Evolutionary conservation across 2,797 vertebrate species (phyloP), one percentile per base, ranked within the genome.

Genomic region (Chromobotia macracanthus): DNA sequence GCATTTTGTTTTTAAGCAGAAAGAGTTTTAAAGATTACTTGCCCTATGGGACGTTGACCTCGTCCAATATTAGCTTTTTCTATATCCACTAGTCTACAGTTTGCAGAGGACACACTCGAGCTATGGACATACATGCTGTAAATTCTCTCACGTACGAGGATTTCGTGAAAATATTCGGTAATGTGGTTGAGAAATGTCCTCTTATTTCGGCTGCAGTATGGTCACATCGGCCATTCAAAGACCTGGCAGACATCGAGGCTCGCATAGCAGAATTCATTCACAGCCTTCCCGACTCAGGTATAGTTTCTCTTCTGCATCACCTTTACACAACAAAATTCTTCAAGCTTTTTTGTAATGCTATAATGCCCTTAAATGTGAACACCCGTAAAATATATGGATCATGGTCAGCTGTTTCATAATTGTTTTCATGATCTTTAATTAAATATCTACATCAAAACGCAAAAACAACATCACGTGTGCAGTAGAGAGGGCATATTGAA

Each of bases 161-260:
- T 18, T 96, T 96, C 83, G 84, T 95, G 80, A 78, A 90, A 25
- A 66, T 92, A 86, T 94, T 96, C 28, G 94, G 94, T 3, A 96
- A 95, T 0, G 88, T 95, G 76, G 88, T 95, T 44, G 95, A 96
- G 87, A 94, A 89, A 83, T 95, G 94, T 75, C 94, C 95, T 0
- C 61, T 96, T 0, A 82, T 95, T 13, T 77, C 93, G 1, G 95
- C 94, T 0, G 93, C 95, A 0, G 88, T 95, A 61, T 95, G 95
- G 94, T 92, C 93, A 18, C 75, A 75, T 23, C 90, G 90, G 3
- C 95, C 95, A 0, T 97, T 95, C 81, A 63, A 55, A 2, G 87
- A 68, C 61, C 0, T 91, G 0, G 38, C 69, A 2, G 90, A 91
- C 31, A 73, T 96, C 19, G 91, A 95, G 82, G 82, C 77, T 5